A percentile compares a stretch with the other conserved stretches of the same genome.
phyloP scores from a whole-genome alignment of 2,113 vertebrate genomes.

The Cyrtonyx montezumae region DNA sequence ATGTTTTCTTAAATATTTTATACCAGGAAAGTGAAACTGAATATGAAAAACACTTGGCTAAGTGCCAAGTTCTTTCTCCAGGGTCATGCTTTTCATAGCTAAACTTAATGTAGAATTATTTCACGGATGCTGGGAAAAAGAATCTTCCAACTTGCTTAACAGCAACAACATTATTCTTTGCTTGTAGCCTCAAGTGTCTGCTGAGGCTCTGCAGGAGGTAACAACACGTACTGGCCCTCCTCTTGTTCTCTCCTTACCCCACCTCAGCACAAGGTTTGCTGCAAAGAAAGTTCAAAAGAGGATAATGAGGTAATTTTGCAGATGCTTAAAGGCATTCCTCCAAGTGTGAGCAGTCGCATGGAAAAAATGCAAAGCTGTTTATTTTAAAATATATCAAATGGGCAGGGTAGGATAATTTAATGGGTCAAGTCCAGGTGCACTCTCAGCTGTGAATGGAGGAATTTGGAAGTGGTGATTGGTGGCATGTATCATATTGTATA shows the following conservation, averaged over 20 bases:
- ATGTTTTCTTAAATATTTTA: constrained; percentile 60
- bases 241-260: not conserved
- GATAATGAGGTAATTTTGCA: not conserved
- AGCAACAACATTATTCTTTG: not conserved
- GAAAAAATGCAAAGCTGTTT: not conserved
- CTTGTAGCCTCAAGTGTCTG: not conserved
- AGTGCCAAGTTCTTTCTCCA: constrained; percentile 17
- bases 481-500: not conserved
- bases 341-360: not conserved
- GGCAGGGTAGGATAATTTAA: not conserved
- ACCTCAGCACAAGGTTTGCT: not conserved
- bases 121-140: not conserved
- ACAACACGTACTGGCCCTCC: not conserved
- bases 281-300: not conserved
- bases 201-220: not conserved
- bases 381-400: not conserved
- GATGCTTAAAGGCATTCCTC: not conserved
- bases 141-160: not conserved
- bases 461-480: not conserved
- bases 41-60: constrained; percentile 50
- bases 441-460: not conserved
- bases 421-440: not conserved
- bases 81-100: not conserved
- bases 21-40: constrained; percentile 38
- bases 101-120: constrained; percentile 38